Conservation (phyloP, 1,140 invertebrate genomes). For the Zaprionus camerounensis region DNA sequence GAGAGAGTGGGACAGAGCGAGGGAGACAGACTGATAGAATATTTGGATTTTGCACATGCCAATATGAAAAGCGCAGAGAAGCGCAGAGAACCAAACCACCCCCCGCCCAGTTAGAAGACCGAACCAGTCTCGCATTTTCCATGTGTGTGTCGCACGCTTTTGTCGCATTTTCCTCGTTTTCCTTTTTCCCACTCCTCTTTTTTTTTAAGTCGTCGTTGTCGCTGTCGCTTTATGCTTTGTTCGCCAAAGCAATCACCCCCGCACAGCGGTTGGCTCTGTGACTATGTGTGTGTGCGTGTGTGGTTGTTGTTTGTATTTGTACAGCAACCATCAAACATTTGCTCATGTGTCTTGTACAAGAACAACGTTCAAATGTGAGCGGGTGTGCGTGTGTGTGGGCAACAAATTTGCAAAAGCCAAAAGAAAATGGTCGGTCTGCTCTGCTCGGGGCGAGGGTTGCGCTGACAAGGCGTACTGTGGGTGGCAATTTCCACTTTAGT, state of each 20-base stretch:
- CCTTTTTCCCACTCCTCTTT: conserved; percentile 21
- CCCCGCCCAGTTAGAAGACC: conserved; percentile 20
- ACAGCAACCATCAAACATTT: conserved; percentile 83
- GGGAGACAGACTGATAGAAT: conserved; percentile 42
- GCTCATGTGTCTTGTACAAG: conserved; percentile 60
- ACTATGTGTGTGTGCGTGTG: conserved; percentile 36
- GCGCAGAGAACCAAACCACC: conserved; percentile 9
- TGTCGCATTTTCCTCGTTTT: conserved; percentile 50
- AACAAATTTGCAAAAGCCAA: conserved; percentile 69
- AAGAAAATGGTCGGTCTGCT: conserved; percentile 69
- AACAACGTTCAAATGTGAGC: conserved; percentile 56
- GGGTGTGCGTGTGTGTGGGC: conserved; percentile 21
- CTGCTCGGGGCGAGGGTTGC: conserved; percentile 2
- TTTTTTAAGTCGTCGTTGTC: conserved; percentile 21
- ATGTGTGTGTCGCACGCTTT: conserved; percentile 71
- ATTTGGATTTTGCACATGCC: conserved; percentile 75
- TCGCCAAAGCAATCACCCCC: conserved; percentile 62
- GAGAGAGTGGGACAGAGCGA: not conserved
- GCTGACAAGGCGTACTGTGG: conserved; percentile 32
- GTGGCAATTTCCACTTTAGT: conserved; percentile 75
- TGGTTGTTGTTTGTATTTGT: conserved; percentile 76
- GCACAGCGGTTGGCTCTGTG: conserved; percentile 33
- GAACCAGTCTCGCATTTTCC: conserved; percentile 35
- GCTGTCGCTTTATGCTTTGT: conserved; percentile 56
- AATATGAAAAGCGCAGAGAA: conserved; percentile 59